Evolutionary conservation across 1,140 invertebrate species (phyloP), one percentile per base, ranked within the genome.

Genomic region (Euura lappo): DNA sequence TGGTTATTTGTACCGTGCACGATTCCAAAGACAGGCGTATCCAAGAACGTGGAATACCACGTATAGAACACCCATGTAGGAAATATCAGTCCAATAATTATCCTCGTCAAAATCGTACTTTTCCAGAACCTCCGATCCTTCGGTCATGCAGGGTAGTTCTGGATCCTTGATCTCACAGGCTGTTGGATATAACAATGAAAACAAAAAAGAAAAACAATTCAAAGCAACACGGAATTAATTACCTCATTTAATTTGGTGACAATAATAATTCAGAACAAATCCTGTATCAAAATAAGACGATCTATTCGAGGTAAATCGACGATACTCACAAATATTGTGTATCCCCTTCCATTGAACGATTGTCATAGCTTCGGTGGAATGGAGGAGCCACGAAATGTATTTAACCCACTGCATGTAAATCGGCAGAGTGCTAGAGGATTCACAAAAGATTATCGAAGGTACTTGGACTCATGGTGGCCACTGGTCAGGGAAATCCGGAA

Each of bases 301-400:
- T 28, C 28, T 28, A 28, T 28, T 28, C 28, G 28, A 28, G 28
- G 28, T 28, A 28, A 28, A 28, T 44, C 65, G 46, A 44, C 11
- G 47, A 77, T 71, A 89, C 92, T 91, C 88, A 96, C 94, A 92
- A 74, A 96, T 96, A 85, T 95, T 94, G 45, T 90, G 88, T 10
- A 96, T 87, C 43, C 91, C 91, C 64, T 91, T 85, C 94, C 94
- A 96, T 79, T 96, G 94, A 28, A 94, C 81, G 76, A 95, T 94
- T 10, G 91, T 92, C 85, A 98, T 89, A 0, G 95, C 93, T 89
- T 99, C 97, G 79, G 95, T 97, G 2, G 94, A 94, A 84, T 98
- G 97, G 85, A 96, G 93, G 79, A 99, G 91, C 96, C 97, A 99
- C 0, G 96, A 98, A 8, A 98, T 80, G 83, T 97, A 96, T 80